These are phyloP conservation scores for Sinodicranocentrus sp. DNA, from an alignment of 2,888 invertebrate genomes.

Conservation along the genomic window DNA sequence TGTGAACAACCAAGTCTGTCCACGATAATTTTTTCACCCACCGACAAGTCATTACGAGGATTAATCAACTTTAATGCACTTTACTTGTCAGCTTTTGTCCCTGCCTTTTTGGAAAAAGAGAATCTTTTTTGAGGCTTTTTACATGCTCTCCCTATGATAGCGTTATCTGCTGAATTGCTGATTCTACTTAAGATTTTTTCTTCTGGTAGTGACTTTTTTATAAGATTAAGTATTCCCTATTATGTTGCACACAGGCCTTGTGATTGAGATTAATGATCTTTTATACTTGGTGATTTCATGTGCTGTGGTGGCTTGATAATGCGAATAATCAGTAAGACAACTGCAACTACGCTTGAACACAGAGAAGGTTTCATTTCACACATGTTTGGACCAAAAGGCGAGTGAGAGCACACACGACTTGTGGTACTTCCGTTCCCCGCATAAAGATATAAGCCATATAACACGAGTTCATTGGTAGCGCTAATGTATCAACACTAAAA, in stretches of 20 bases:
- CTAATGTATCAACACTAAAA: no score
- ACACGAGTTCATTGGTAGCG: no score
- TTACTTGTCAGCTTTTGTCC: slow-evolving; percentile 44
- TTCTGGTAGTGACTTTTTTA: slow-evolving; percentile 27
- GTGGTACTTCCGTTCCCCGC: neutral
- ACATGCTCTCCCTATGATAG: neutral
- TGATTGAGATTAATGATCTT: slow-evolving; percentile 65
- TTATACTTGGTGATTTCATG: slow-evolving; percentile 47
- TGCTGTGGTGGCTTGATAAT: slow-evolving; percentile 52
- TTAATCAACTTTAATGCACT: slow-evolving; percentile 64
- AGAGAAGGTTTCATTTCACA: slow-evolving; percentile 8
- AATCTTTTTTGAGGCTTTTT: slow-evolving; percentile 23
- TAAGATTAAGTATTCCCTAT: slow-evolving; percentile 45
- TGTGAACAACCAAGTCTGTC: slow-evolving; percentile 20
- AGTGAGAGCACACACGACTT: neutral
- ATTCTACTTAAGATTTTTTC: slow-evolving; percentile 8
- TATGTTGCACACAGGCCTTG: slow-evolving; percentile 32
- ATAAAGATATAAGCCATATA: neutral
- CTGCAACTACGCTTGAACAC: slow-evolving; percentile 7
- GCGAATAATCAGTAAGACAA: slow-evolving; percentile 52
- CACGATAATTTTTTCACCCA: slow-evolving; percentile 30
- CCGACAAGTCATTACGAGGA: slow-evolving; percentile 45
- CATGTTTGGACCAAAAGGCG: neutral
- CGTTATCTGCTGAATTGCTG: slow-evolving; percentile 35
- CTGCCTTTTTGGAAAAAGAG: slow-evolving; percentile 34